These are phyloP conservation scores for Allacma fusca DNA, from an alignment of 2,888 invertebrate genomes.

Conservation along the genomic window DNA sequence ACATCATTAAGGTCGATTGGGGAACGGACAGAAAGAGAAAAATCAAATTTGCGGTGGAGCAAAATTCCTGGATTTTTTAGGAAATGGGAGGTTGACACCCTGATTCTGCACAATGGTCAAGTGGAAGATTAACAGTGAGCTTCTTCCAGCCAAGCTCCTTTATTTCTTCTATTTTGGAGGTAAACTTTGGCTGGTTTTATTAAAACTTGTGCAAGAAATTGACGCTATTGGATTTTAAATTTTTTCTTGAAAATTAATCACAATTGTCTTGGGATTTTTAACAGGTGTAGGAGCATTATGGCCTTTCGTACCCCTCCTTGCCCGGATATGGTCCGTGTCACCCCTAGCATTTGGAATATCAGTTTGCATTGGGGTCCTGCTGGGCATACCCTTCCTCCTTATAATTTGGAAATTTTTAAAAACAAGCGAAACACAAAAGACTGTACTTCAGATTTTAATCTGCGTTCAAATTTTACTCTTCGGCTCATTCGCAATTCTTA, in stretches of 20 bases:
- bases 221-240: background rate
- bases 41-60: no score
- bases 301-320: constrained; percentile 32
- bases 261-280: background rate
- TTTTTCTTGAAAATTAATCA: background rate
- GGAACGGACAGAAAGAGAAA: no score
- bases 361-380: background rate
- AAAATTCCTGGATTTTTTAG: no score
- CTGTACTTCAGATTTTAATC: background rate
- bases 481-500: background rate
- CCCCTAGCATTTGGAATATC: background rate
- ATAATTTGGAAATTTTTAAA: no score
- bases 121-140: constrained; percentile 22
- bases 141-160: constrained; percentile 28
- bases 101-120: no score
- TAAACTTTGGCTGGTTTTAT: background rate
- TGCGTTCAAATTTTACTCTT: background rate
- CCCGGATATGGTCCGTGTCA: constrained; percentile 20
- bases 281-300: constrained; percentile 29
- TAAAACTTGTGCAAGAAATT: background rate
- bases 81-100: no score
- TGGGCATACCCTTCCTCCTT: background rate
- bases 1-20: no score
- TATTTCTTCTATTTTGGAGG: constrained; percentile 35
- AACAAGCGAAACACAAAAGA: constrained; percentile 1